A percentile compares a stretch with the other conserved stretches of the same genome.
These are phyloP conservation scores for Clarias batrachus DNA, from an alignment of 2,113 vertebrate genomes.

Conservation along the genomic window DNA sequence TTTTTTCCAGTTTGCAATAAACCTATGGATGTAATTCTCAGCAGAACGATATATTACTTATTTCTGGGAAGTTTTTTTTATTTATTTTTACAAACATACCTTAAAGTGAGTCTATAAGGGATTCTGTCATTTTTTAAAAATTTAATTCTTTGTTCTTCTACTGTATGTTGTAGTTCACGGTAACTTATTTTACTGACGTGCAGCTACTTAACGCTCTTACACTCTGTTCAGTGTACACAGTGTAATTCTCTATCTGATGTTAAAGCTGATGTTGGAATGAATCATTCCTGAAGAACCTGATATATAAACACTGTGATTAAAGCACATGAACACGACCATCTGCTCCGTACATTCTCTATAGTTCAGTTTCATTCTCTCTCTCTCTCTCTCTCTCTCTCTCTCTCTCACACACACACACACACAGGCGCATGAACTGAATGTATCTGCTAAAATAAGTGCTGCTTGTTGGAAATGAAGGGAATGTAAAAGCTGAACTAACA, in stretches of 20 bases:
- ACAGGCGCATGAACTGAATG: neutral
- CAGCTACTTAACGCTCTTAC: neutral
- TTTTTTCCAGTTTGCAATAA: neutral
- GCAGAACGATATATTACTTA: neutral
- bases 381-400: neutral
- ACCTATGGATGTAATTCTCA: neutral
- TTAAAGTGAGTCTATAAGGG: neutral
- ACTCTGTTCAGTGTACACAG: neutral
- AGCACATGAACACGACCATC: neutral
- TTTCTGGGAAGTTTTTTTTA: neutral
- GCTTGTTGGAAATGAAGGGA: constrained; percentile 10
- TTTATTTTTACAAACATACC: neutral
- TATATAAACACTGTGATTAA: neutral
- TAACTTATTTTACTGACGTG: neutral
- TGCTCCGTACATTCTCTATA: neutral
- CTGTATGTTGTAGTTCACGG: neutral
- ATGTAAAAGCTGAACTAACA: neutral
- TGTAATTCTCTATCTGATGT: neutral
- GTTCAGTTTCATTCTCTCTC: neutral
- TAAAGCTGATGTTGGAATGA: neutral
- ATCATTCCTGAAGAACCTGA: neutral
- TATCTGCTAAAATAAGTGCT: neutral
- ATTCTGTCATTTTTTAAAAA: neutral
- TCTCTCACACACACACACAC: neutral
- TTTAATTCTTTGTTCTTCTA: neutral